Conservation (phyloP, 2,888 invertebrate species). For the Aromia moschata region DNA sequence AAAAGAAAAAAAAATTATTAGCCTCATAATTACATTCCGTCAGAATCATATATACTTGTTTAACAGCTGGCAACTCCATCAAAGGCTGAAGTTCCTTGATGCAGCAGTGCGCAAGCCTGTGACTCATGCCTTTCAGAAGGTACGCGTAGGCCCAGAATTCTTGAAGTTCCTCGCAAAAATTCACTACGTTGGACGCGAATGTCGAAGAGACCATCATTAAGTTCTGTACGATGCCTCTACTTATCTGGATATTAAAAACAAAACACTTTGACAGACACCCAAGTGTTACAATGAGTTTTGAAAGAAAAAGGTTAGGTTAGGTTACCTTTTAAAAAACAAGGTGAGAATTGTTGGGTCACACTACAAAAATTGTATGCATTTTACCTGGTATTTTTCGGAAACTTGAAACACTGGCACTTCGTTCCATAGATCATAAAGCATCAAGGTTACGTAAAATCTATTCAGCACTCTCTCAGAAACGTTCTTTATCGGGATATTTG, state of each 20-base stretch:
- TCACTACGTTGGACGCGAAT: conserved; percentile 79
- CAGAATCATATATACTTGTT: conserved; percentile 69
- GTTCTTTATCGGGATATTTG: conserved; percentile 73
- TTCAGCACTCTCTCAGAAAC: conserved; percentile 71
- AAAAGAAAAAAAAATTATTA: conserved; percentile 28
- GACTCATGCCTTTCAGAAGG: conserved; percentile 77
- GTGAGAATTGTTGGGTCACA: neutral
- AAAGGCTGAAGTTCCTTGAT: conserved; percentile 81
- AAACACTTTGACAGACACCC: too few relatives aligned
- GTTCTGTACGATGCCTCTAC: conserved; percentile 84
- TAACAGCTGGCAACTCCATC: conserved; percentile 89
- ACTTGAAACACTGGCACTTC: conserved; percentile 73
- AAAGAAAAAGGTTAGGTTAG: too few relatives aligned
- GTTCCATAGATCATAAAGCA: conserved; percentile 82
- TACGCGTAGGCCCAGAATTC: conserved; percentile 86
- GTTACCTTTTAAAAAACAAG: too few relatives aligned
- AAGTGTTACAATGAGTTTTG: too few relatives aligned
- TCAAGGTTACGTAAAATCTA: conserved; percentile 86
- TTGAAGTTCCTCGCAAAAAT: conserved; percentile 81
- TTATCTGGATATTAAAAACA: conserved; percentile 58
- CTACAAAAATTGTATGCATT: neutral
- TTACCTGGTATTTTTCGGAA: conserved; percentile 72
- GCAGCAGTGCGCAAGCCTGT: conserved; percentile 82
- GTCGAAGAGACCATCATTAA: conserved; percentile 76
- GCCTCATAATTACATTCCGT: neutral